phyloP scores from a whole-genome alignment of 2,888 invertebrate species.

The Siphlonurus alternatus region DNA sequence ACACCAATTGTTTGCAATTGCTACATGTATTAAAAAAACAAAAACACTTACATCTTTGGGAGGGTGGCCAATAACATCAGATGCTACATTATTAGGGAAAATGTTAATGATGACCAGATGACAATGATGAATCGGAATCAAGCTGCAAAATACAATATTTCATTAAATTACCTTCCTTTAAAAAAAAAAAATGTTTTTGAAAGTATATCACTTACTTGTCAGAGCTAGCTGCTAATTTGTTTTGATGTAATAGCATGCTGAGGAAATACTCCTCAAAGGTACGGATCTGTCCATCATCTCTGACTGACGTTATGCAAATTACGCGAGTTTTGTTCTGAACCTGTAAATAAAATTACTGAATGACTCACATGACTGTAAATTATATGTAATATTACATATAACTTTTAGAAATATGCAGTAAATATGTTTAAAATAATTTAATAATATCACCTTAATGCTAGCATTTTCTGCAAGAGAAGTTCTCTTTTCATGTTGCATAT shows the following conservation, averaged over 20 bases:
- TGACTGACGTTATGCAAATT: conserved; percentile 77
- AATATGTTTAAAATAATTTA: too few relatives aligned
- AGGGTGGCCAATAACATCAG: conserved; percentile 54
- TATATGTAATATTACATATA: too few relatives aligned
- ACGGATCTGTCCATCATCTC: conserved; percentile 73
- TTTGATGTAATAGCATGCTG: conserved; percentile 64
- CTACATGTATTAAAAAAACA: too few relatives aligned
- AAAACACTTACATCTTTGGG: conserved; percentile 47
- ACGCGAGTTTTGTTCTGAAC: conserved; percentile 55
- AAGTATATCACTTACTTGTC: conserved; percentile 34
- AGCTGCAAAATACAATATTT: conserved; percentile 23
- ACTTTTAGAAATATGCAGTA: too few relatives aligned
- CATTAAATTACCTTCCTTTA: background rate
- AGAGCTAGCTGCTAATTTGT: conserved; percentile 44
- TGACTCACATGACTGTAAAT: too few relatives aligned
- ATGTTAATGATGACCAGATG: conserved; percentile 83
- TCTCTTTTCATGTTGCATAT: conserved; percentile 45
- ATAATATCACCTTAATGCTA: conserved; percentile 21
- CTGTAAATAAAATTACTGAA: too few relatives aligned
- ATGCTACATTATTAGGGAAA: conserved; percentile 63
- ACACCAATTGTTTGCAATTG: too few relatives aligned
- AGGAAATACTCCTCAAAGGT: conserved; percentile 75
- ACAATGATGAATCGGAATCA: conserved; percentile 66
- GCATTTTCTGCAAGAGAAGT: conserved; percentile 30
- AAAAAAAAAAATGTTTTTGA: conserved; percentile 18